These are phyloP conservation scores for Neoarius graeffei DNA, from an alignment of 2,113 vertebrate genomes.

Conservation along the genomic window DNA sequence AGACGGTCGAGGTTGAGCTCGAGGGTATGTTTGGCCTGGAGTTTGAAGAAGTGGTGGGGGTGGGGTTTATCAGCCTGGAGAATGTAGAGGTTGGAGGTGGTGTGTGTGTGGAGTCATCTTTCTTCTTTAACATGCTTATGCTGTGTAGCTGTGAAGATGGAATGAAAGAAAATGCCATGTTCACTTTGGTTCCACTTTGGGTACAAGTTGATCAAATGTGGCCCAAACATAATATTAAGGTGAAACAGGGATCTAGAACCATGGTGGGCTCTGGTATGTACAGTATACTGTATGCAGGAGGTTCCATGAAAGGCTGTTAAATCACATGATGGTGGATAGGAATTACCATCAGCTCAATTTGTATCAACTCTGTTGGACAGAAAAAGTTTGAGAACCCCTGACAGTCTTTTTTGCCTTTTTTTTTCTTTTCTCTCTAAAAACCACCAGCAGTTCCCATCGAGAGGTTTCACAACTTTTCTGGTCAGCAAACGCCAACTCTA, in stretches of 20 bases:
- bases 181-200: too few species aligned
- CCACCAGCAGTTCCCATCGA: not conserved
- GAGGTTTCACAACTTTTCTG: not conserved
- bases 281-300: too few species aligned
- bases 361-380: not conserved
- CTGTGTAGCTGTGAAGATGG: not conserved
- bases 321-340: not conserved
- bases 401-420: not conserved
- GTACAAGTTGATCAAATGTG: too few species aligned
- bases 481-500: not conserved
- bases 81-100: not conserved
- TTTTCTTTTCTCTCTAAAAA: not conserved
- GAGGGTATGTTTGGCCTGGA: not conserved
- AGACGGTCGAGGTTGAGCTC: not conserved
- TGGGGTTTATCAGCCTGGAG: not conserved
- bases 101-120: not conserved
- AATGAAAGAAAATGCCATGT: not conserved
- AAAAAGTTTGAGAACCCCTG: not conserved
- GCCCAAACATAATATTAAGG: too few species aligned
- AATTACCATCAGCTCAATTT: not conserved
- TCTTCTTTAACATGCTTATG: not conserved
- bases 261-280: too few species aligned
- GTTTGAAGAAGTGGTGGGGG: not conserved
- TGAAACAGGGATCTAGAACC: not conserved
- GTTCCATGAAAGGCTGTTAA: not conserved